A percentile compares a stretch with the other conserved stretches of the same genome.
Conservation (phyloP, 2,113 vertebrate genomes). For the Pseudorasbora parva region DNA sequence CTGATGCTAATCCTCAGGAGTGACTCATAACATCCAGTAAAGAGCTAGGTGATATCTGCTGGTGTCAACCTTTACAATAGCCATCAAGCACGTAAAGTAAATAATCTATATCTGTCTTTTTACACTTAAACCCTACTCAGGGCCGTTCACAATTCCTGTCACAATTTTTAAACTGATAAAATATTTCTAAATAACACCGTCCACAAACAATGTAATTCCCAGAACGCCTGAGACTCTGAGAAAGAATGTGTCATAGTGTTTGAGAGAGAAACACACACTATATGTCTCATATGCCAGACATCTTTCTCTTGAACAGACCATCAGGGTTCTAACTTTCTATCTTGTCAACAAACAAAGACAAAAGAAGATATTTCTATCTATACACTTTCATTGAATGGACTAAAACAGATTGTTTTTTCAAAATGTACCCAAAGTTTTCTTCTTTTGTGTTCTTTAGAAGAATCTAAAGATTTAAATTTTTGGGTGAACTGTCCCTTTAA, state of each 20-base stretch:
- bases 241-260: constrained; percentile 30
- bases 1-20: constrained; percentile 23
- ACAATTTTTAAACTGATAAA: not conserved
- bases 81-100: too few relatives aligned
- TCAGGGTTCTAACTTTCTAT: constrained; percentile 70
- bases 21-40: constrained; percentile 29
- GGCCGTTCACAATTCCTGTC: not conserved
- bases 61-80: constrained; percentile 7
- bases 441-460: not conserved
- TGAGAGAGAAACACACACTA: constrained; percentile 9
- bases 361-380: not conserved
- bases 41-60: constrained; percentile 14
- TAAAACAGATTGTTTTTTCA: not conserved
- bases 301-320: constrained; percentile 58
- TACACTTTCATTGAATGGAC: not conserved
- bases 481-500: not conserved
- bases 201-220: constrained; percentile 67
- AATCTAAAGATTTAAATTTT: not conserved
- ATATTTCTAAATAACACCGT: constrained; percentile 61
- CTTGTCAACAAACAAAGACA: constrained; percentile 62
- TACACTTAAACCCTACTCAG: not conserved
- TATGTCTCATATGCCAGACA: constrained; percentile 48
- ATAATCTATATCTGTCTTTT: not conserved
- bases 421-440: not conserved
- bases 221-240: constrained; percentile 31